phyloP scores from a whole-genome alignment of 2,888 invertebrate genomes.

The Protonemura montana region DNA sequence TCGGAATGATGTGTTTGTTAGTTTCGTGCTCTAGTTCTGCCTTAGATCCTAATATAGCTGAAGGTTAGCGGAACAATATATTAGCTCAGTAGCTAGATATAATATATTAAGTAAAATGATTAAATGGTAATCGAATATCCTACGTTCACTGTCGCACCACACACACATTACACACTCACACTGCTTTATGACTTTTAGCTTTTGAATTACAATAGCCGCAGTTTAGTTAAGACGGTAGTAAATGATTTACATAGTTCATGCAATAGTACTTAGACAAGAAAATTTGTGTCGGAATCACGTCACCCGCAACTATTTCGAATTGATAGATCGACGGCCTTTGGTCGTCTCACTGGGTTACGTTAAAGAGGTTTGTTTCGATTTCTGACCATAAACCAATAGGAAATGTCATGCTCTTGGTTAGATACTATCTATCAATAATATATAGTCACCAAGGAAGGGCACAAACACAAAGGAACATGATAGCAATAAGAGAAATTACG shows the following conservation, averaged over 20 bases:
- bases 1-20: slow-evolving; percentile 25
- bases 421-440: slow-evolving; percentile 2
- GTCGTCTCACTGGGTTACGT: slow-evolving; percentile 1
- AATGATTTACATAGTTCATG: slow-evolving; percentile 41
- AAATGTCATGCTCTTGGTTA: slow-evolving; percentile 46
- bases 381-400: slow-evolving; percentile 48
- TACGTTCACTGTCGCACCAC: slow-evolving; percentile 46
- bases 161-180: slow-evolving; percentile 43
- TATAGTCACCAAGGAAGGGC: slow-evolving; percentile 39
- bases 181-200: slow-evolving; percentile 43
- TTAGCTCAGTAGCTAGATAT: slow-evolving; percentile 36
- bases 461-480: slow-evolving; percentile 41
- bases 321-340: slow-evolving; percentile 21
- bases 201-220: slow-evolving; percentile 42
- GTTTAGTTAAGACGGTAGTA: slow-evolving; percentile 41
- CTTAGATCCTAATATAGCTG: slow-evolving; percentile 39
- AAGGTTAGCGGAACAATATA: slow-evolving; percentile 40
- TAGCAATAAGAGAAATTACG: slow-evolving; percentile 41
- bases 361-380: slow-evolving; percentile 38
- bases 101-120: slow-evolving; percentile 33
- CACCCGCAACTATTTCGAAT: slow-evolving; percentile 35
- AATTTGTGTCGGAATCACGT: slow-evolving; percentile 26
- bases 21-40: slow-evolving; percentile 27
- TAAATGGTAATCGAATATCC: slow-evolving; percentile 41
- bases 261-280: slow-evolving; percentile 47